Evolutionary conservation across 2,113 vertebrate species (phyloP).

Genomic region (Mobula hypostoma): DNA sequence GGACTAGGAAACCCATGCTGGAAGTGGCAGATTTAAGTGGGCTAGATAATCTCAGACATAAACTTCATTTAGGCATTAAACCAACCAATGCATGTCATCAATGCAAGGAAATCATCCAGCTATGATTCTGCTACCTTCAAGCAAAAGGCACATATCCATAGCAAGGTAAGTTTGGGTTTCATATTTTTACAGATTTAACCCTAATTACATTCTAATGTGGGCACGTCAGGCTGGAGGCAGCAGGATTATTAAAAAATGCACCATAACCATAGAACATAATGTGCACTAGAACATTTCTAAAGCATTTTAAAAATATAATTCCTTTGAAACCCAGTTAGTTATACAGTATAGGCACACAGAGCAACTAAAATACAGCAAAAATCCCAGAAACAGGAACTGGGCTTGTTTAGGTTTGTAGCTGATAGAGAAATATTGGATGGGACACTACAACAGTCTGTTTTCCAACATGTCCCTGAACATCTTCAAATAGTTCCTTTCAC

Average conservation of each 20-base stretch:
- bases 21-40: not conserved
- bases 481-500: conserved; percentile 10
- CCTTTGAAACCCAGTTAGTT: not conserved
- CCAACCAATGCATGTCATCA: not conserved
- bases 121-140: not conserved
- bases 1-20: not conserved
- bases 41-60: not conserved
- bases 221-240: not conserved
- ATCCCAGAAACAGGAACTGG: not conserved
- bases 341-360: not conserved
- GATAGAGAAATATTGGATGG: not conserved
- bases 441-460: not conserved
- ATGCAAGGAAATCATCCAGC: not conserved
- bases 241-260: no score
- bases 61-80: not conserved
- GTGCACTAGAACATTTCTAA: not conserved
- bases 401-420: not conserved
- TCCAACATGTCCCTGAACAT: not conserved
- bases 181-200: not conserved
- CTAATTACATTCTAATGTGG: not conserved
- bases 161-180: not conserved
- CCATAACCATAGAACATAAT: not conserved
- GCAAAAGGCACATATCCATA: no score
- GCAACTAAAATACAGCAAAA: not conserved
- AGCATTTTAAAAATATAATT: not conserved